Evolutionary conservation across 2,113 vertebrate genomes (phyloP).

Genomic region (Entomyzon cyanotis): DNA sequence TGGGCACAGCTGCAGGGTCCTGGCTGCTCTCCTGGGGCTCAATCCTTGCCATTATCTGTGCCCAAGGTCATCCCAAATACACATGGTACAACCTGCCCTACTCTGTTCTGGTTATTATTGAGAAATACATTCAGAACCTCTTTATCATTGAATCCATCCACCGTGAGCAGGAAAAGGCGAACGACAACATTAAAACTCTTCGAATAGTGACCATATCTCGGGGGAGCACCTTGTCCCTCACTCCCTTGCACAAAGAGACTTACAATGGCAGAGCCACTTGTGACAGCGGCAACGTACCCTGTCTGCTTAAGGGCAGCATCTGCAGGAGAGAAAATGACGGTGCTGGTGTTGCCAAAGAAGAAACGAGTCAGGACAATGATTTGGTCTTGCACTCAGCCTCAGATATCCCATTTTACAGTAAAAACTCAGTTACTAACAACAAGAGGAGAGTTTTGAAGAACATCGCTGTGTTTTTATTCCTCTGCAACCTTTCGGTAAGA

Average conservation of each 20-base stretch:
- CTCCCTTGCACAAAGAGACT: conserved; percentile 73
- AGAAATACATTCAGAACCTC: conserved; percentile 95
- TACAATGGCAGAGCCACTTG: conserved; percentile 71
- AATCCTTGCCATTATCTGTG: conserved; percentile 81
- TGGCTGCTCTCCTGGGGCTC: conserved; percentile 99
- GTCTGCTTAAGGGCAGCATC: conserved; percentile 23
- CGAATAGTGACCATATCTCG: conserved; percentile 83
- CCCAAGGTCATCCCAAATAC: conserved; percentile 72
- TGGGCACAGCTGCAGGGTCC: conserved; percentile 88
- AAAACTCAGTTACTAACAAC: conserved; percentile 38
- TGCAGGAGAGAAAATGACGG: not conserved
- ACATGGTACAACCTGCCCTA: conserved; percentile 90
- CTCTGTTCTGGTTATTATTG: conserved; percentile 84
- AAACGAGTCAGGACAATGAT: conserved; percentile 38
- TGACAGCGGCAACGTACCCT: conserved; percentile 13
- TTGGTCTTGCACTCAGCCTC: conserved; percentile 37
- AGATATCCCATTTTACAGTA: conserved; percentile 35
- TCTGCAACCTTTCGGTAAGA: conserved; percentile 86
- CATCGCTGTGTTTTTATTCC: conserved; percentile 87
- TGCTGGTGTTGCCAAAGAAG: conserved; percentile 22
- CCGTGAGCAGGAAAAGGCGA: conserved; percentile 73
- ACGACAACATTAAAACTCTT: conserved; percentile 65
- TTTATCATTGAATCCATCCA: conserved; percentile 93
- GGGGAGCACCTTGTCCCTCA: conserved; percentile 38
- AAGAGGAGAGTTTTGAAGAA: conserved; percentile 88